Conservation (phyloP, 2,888 invertebrate species). For the Sminthurinus aureus region DNA sequence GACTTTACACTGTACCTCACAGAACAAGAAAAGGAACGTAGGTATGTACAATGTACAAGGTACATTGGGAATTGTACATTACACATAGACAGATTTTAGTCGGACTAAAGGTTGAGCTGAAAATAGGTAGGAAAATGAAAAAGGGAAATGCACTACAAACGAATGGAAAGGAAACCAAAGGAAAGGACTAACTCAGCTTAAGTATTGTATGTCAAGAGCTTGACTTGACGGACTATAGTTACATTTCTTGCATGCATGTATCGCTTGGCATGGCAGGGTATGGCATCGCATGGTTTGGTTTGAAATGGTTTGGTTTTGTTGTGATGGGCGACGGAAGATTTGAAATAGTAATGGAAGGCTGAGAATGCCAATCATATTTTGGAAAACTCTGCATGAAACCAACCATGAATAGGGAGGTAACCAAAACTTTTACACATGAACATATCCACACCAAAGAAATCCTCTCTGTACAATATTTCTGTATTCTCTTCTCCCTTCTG, state of each 20-base stretch:
- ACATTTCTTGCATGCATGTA: not conserved
- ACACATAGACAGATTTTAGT: conserved; percentile 2
- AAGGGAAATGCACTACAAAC: not conserved
- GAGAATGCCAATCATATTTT: conserved; percentile 52
- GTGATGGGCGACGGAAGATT: conserved; percentile 44
- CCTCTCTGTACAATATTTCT: conserved; percentile 1
- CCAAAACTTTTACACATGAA: conserved; percentile 44
- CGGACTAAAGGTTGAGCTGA: conserved; percentile 30
- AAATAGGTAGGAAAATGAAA: conserved; percentile 9
- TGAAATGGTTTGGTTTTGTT: conserved; percentile 14
- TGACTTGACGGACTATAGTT: conserved; percentile 9
- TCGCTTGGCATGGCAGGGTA: conserved; percentile 14
- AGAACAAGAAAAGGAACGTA: not conserved
- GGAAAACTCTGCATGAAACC: conserved; percentile 53
- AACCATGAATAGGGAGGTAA: conserved; percentile 48
- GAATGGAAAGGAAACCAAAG: not conserved
- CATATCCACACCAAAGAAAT: conserved; percentile 19
- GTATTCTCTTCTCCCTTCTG: no score
- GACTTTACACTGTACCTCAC: not conserved
- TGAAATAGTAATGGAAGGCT: conserved; percentile 36
- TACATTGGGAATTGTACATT: no score
- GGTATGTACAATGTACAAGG: not conserved
- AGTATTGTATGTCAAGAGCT: conserved; percentile 31
- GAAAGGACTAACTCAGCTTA: conserved; percentile 22
- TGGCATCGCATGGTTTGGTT: not conserved